These are phyloP conservation scores for Allygus modestus DNA, from an alignment of 2,888 invertebrate genomes.

Conservation along the genomic window DNA sequence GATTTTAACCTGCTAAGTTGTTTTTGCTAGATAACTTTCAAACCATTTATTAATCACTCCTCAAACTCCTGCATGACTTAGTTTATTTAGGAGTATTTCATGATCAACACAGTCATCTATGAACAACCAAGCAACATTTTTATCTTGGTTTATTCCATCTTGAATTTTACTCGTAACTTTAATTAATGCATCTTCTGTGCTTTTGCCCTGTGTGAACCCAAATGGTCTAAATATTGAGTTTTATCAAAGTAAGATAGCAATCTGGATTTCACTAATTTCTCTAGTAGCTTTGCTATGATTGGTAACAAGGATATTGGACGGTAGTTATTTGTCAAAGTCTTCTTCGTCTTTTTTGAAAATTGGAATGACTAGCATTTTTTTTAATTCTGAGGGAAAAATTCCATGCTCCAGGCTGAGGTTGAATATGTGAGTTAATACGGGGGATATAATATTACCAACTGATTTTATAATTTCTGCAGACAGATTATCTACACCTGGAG, in stretches of 20 bases:
- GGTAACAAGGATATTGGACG: not conserved
- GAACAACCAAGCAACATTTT: not conserved
- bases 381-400: not conserved
- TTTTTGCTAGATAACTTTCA: too few species aligned
- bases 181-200: not conserved
- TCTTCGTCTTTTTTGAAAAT: not conserved
- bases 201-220: not conserved
- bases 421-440: too few species aligned
- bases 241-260: not conserved
- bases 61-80: not conserved
- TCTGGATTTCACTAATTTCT: not conserved
- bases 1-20: not conserved
- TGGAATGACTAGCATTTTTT: not conserved
- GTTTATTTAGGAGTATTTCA: not conserved
- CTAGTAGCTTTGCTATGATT: not conserved
- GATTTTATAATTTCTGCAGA: too few species aligned
- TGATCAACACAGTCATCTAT: slow-evolving; percentile 15
- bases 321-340: not conserved
- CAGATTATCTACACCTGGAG: too few species aligned
- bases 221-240: not conserved
- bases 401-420: not conserved
- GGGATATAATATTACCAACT: too few species aligned
- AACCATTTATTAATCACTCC: not conserved
- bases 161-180: slow-evolving; percentile 1
- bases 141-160: not conserved